Evolutionary conservation across 2,888 invertebrate genomes (phyloP).

Genomic region (Homarus gammarus): DNA sequence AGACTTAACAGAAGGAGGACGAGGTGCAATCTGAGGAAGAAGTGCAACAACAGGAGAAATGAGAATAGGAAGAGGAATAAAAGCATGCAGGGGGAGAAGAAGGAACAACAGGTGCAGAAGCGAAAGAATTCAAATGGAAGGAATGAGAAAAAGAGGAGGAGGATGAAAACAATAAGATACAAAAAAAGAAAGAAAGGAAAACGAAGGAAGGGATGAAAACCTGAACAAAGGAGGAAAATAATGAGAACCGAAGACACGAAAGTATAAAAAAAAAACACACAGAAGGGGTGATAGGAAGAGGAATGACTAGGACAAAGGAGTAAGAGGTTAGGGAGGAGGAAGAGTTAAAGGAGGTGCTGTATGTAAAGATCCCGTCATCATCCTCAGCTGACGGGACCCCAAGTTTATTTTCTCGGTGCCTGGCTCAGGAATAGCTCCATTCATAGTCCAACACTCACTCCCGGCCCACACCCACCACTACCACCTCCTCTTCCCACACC

Average conservation of each 20-base stretch:
- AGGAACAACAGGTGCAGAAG: neutral
- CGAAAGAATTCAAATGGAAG: neutral
- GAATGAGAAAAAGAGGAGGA: no score
- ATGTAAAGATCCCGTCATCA: neutral
- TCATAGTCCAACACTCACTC: neutral
- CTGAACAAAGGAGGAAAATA: neutral
- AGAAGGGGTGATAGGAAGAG: neutral
- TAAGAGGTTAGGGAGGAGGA: constrained; percentile 10
- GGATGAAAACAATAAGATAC: no score
- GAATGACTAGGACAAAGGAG: no score
- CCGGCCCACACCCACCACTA: neutral
- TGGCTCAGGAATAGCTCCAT: neutral
- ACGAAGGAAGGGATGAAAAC: neutral
- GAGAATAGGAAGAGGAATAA: neutral
- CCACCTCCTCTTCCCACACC: neutral
- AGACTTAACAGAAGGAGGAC: neutral
- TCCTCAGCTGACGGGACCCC: neutral
- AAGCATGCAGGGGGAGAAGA: neutral
- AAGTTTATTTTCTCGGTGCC: constrained; percentile 5
- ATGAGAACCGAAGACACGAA: neutral
- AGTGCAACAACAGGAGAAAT: no score
- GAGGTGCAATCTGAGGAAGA: neutral
- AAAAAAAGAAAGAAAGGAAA: neutral
- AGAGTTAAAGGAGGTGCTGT: neutral
- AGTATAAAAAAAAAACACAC: constrained; percentile 4